Conservation (phyloP, 2,113 vertebrate genomes). For the Planiliza haematocheilus region DNA sequence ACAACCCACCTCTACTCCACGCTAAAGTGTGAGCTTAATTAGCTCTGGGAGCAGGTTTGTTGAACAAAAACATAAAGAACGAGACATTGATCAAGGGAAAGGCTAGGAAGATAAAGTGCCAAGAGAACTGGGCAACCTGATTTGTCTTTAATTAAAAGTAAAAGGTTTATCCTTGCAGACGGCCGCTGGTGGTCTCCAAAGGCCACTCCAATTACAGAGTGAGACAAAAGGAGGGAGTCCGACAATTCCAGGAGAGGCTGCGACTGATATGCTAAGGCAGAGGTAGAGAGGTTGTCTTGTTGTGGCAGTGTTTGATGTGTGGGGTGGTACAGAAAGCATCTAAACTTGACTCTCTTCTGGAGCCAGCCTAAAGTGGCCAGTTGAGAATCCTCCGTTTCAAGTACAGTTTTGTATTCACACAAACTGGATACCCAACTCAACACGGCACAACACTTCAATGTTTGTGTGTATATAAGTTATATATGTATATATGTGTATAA, state of each 20-base stretch:
- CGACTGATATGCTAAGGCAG: conserved; percentile 8
- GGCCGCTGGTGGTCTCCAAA: conserved; percentile 51
- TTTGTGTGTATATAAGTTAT: too few species aligned
- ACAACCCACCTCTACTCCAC: conserved; percentile 2
- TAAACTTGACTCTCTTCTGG: too few species aligned
- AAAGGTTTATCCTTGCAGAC: conserved; percentile 68
- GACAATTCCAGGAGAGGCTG: not conserved
- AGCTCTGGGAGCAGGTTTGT: conserved; percentile 58
- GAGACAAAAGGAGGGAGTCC: conserved; percentile 54
- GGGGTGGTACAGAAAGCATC: not conserved
- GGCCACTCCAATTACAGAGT: conserved; percentile 60
- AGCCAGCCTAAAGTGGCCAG: too few species aligned
- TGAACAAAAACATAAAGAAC: conserved; percentile 63
- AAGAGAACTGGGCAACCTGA: conserved; percentile 44
- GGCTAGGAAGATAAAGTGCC: conserved; percentile 37
- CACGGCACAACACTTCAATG: too few species aligned
- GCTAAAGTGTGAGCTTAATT: conserved; percentile 56
- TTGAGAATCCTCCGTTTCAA: too few species aligned
- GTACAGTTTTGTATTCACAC: too few species aligned
- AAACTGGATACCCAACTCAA: too few species aligned
- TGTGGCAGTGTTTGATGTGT: not conserved
- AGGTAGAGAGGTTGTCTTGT: not conserved
- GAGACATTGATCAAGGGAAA: conserved; percentile 69
- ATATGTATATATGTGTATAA: too few species aligned
- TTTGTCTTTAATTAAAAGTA: conserved; percentile 76